Evolutionary conservation across 2,113 vertebrate species (phyloP), one percentile per base, ranked within the genome.

Genomic region (Clarias macrocephalus): DNA sequence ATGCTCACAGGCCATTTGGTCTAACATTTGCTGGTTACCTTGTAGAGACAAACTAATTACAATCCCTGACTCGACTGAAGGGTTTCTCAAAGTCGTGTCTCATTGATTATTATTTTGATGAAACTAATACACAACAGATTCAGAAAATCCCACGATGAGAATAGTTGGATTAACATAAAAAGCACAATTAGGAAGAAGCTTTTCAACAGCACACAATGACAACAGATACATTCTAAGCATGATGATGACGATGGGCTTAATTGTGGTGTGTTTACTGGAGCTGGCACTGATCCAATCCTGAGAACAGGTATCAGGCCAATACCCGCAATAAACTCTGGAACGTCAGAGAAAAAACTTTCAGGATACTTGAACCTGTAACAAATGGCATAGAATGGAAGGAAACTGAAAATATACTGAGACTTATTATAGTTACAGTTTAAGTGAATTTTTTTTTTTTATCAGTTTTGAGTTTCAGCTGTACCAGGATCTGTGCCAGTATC

Each of bases 1-100:
- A 25, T 25, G 68, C 68, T n/a, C 56, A 42, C 25, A 30, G 18
- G 10, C 21, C 73, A 77, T 30, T 62, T 65, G 23, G 25, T 37
- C 15, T 9, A 18, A 54, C 59, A 83, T 73, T 68, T 87, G 30
- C 85, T 56, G 54, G 16, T 28, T 63, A 66, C 84, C 48, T 48
- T 48, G 48, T 56, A 81, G 19, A 76, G 77, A 25, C 76, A 21
- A 73, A 82, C 48, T 57, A 33, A 81, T 70, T 59, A 30, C 72
- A 76, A 70, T 66, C 28, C 57, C 48, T 59, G 30, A 28, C 28
- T 68, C 1, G 73, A 37, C 48, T 16, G 10, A 19, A 23, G 57
- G 60, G 54, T 73, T n/a, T 54, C 18, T 16, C 30, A 76, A 84
- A 87, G 73, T 30, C 16, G 19, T 54, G 37, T 65, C 56, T 60